phyloP scores from a whole-genome alignment of 2,888 invertebrate species.

The Drosophila parthenogenetica region DNA sequence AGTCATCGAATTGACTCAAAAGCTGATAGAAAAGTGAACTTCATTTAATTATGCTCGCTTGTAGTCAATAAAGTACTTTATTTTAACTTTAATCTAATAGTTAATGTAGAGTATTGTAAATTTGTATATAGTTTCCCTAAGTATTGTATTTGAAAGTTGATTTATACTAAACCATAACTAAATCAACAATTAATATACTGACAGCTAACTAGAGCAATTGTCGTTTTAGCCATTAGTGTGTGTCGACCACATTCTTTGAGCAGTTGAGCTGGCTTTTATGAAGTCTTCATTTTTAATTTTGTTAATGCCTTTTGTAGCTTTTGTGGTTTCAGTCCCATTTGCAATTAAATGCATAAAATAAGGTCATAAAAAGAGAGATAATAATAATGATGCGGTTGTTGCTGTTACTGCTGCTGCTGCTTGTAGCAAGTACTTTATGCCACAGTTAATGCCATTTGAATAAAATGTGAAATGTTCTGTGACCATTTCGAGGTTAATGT shows the following conservation, averaged over 20 bases:
- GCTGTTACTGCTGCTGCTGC: neutral
- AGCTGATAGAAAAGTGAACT: conserved; percentile 13
- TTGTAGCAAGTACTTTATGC: neutral
- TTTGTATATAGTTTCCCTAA: neutral
- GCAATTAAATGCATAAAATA: conserved; percentile 70
- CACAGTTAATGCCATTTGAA: conserved; percentile 35
- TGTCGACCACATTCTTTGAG: conserved; percentile 50
- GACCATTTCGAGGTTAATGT: conserved; percentile 62
- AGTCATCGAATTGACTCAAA: conserved; percentile 11
- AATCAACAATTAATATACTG: conserved; percentile 13
- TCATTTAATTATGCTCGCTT: conserved; percentile 11
- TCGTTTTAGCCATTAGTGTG: conserved; percentile 10
- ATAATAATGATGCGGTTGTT: conserved; percentile 36
- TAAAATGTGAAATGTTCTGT: conserved; percentile 43
- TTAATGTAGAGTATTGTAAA: no score
- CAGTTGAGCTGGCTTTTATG: conserved; percentile 31
- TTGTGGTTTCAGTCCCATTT: conserved; percentile 32
- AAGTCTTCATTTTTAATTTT: conserved; percentile 65
- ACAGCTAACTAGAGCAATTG: conserved; percentile 21
- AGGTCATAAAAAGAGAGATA: conserved; percentile 50
- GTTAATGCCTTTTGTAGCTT: conserved; percentile 61
- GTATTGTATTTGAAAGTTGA: neutral
- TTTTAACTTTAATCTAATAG: no score
- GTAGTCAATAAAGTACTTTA: neutral
- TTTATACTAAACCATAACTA: conserved; percentile 3